phyloP scores from a whole-genome alignment of 2,888 invertebrate genomes.

The Drosophila acutilabella region DNA sequence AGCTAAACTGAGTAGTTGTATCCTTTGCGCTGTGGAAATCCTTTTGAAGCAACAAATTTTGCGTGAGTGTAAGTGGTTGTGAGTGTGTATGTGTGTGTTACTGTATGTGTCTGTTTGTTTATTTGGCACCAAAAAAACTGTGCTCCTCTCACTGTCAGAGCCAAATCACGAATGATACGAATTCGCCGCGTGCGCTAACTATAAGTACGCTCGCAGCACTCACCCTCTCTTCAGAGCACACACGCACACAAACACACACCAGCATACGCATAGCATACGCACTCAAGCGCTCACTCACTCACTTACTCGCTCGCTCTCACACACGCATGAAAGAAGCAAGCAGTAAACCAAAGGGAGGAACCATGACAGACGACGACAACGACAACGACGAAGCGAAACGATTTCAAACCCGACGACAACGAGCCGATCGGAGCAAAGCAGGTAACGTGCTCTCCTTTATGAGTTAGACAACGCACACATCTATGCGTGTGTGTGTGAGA shows the following conservation, averaged over 20 bases:
- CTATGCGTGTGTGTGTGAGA: slow-evolving; percentile 15
- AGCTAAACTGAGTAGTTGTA: slow-evolving; percentile 43
- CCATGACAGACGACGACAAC: slow-evolving; percentile 32
- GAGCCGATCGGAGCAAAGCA: slow-evolving; percentile 39
- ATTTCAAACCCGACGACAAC: slow-evolving; percentile 19
- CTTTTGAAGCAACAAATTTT: slow-evolving; percentile 73
- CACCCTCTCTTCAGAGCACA: slow-evolving; percentile 49
- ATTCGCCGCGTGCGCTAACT: slow-evolving; percentile 82
- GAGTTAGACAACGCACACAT: slow-evolving; percentile 8
- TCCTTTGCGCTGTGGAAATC: slow-evolving; percentile 69
- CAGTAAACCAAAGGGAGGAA: slow-evolving; percentile 49
- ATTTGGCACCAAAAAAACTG: slow-evolving; percentile 47
- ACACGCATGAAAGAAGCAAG: slow-evolving; percentile 25
- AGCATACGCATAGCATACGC: slow-evolving; percentile 30
- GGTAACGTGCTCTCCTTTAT: slow-evolving; percentile 56
- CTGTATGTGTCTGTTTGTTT: slow-evolving; percentile 35
- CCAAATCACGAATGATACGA: slow-evolving; percentile 85
- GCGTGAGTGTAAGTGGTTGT: slow-evolving; percentile 33
- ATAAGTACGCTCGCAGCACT: slow-evolving; percentile 76
- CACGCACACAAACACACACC: slow-evolving; percentile 27
- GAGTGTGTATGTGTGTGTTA: slow-evolving; percentile 21
- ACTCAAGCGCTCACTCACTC: slow-evolving; percentile 55
- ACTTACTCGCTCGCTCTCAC: slow-evolving; percentile 41
- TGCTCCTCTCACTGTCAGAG: slow-evolving; percentile 82
- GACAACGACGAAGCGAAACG: slow-evolving; percentile 20